A percentile compares a stretch with the other conserved stretches of the same genome.
phyloP scores from a whole-genome alignment of 2,113 vertebrate genomes.

The Dendrocopos noguchii region DNA sequence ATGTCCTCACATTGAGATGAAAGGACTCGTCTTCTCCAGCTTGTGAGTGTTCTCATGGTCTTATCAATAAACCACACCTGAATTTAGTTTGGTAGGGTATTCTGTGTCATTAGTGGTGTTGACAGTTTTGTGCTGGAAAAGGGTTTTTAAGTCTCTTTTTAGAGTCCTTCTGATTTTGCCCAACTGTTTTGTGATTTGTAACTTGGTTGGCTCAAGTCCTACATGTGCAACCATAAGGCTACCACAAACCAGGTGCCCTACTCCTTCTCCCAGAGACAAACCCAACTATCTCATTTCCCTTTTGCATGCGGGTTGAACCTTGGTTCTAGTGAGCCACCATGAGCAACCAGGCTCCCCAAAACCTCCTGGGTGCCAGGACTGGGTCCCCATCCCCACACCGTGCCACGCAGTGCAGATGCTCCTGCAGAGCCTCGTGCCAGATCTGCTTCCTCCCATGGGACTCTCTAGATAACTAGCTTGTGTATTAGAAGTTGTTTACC shows the following conservation, averaged over 20 bases:
- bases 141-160: not conserved
- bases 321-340: fast-evolving
- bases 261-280: not conserved
- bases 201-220: not conserved
- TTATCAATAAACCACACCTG: not conserved
- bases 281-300: not conserved
- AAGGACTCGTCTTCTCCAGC: not conserved
- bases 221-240: not conserved
- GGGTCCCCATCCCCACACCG: fast-evolving
- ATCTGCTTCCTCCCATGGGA: conserved; percentile 14
- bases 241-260: fast-evolving
- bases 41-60: not conserved
- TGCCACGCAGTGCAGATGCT: not conserved
- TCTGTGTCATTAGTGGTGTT: not conserved
- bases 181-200: not conserved
- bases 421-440: not conserved
- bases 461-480: conserved; percentile 17
- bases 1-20: not conserved
- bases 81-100: not conserved
- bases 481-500: conserved; percentile 48
- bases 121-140: not conserved
- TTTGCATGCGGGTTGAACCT: not conserved
- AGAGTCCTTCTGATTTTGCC: not conserved
- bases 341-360: not conserved
- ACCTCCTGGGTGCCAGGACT: fast-evolving